Conservation (phyloP, 2,888 invertebrate genomes). For the Apotomis capreana region DNA sequence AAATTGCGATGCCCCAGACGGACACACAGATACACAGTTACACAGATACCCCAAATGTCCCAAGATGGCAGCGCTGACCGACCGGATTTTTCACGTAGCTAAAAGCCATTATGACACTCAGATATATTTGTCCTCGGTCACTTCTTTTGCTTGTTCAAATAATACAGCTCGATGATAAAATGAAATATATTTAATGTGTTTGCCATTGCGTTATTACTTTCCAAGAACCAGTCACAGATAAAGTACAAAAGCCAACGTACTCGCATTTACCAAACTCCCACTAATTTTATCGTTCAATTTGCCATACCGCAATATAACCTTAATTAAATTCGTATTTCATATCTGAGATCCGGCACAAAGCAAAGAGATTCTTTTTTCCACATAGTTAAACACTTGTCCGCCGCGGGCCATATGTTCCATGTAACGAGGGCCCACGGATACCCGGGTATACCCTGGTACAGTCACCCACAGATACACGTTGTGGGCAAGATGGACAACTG, state of each 20-base stretch:
- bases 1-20: no score
- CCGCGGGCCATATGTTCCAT: conserved; percentile 56
- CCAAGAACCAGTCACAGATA: neutral
- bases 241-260: neutral
- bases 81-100: no score
- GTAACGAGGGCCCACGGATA: neutral
- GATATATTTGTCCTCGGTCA: no score
- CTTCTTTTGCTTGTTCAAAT: no score
- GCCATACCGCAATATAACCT: conserved; percentile 57
- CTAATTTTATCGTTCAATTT: conserved; percentile 63
- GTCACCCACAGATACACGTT: neutral
- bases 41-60: no score
- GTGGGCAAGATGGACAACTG: no score
- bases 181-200: neutral
- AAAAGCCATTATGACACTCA: no score
- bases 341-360: conserved; percentile 59
- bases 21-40: no score
- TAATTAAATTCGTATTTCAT: conserved; percentile 77
- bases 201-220: neutral
- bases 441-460: neutral
- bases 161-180: neutral
- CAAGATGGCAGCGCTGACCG: no score
- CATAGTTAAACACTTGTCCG: conserved; percentile 66
- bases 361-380: conserved; percentile 65
- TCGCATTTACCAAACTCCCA: neutral